Base-by-base conservation (phyloP, 2,888 invertebrate species). In the Lottia gigantea region DNA sequence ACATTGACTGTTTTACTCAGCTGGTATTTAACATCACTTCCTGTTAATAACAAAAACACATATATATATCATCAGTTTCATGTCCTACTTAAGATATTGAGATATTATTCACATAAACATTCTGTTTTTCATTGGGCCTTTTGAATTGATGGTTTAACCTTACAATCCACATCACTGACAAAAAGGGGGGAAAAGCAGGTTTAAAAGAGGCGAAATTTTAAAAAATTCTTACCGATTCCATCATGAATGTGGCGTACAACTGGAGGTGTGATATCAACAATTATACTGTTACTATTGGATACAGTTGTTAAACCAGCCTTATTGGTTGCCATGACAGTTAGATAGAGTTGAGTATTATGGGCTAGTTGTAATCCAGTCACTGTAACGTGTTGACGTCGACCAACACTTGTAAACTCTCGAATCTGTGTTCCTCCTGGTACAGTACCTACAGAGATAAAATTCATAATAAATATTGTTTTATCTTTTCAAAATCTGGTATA, bases 241-340 rank as follows among this genome's bases (percentile, higher is more conserved):
- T 82, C 82, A 55, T 72, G 71, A 11, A 82, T 71, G 47, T 72
- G 62, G 0, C 46, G 11, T n/a, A 81, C 74, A 7, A 71, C 55
- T 0, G 82, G 82, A 11, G 77, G 76, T 1, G 82, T 82, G 63
- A 81, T 69, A 67, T 82, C 82, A 19, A 81, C 74, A 15, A 72
- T 62, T 6, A 82, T 71, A 6, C 71, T 74, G 14, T 74, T 71
- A 0, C 80, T 80, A 23, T 77, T 71, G 23, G 76, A 71, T 12
- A 77, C 73, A 23, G 76, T 74, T n/a, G 74, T 73, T 19, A 80
- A 66, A 7, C 79, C 80, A 2, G 81, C 79, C 0, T 74, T 74
- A 71, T 81, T 82, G 0, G 77, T 77, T 12, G 81, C 81, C 25
- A 80, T 71, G n/a, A 82, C 80, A 16, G 81, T 80, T 40, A 82